These are phyloP conservation scores for Pollimyrus isidori DNA, from an alignment of 2,113 vertebrate species.

Conservation along the genomic window DNA sequence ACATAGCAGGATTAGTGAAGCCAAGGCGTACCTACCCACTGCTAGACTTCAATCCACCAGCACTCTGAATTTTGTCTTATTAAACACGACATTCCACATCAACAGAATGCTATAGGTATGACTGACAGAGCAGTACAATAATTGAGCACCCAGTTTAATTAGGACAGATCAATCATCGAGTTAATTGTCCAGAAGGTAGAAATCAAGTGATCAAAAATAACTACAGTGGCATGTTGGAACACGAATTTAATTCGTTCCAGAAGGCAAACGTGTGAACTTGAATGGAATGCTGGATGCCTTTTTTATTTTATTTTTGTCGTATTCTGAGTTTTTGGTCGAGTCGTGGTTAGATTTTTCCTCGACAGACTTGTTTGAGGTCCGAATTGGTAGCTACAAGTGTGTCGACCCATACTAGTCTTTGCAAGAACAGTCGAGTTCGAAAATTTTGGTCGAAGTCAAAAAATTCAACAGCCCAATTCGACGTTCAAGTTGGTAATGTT, in stretches of 20 bases:
- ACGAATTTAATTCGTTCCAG: no score
- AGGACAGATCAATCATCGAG: not conserved
- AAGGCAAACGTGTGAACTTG: not conserved
- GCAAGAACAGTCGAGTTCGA: no score
- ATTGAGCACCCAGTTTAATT: not conserved
- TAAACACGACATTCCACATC: not conserved
- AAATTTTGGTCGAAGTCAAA: no score
- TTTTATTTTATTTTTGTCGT: not conserved
- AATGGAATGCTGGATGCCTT: not conserved
- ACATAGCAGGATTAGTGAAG: not conserved
- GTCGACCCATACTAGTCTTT: no score
- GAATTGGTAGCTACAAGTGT: no score
- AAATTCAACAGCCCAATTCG: no score
- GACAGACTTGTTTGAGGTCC: no score
- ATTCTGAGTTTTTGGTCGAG: no score
- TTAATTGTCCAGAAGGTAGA: not conserved
- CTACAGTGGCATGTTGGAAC: not conserved
- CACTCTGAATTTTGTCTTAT: not conserved
- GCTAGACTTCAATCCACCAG: not conserved
- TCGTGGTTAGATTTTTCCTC: no score
- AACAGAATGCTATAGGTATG: not conserved
- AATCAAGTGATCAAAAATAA: not conserved
- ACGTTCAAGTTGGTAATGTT: no score
- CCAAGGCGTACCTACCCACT: not conserved
- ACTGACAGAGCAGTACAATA: not conserved